Percentiles rank a stretch among this genome's conserved stretches.
phyloP scores from a whole-genome alignment of 2,113 vertebrate species.

The Nanorana parkeri region DNA sequence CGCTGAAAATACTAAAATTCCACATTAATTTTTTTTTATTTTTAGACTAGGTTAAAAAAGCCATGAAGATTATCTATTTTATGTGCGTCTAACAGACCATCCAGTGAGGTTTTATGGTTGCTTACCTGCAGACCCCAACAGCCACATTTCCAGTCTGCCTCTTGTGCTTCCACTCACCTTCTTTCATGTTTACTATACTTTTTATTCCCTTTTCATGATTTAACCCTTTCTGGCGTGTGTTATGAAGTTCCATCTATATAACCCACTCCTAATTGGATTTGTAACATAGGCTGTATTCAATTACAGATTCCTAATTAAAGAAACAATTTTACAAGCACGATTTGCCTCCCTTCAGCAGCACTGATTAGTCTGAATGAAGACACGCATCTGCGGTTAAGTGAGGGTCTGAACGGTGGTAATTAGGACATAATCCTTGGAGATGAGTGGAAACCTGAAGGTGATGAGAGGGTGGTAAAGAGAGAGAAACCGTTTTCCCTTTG shows the following conservation, averaged over 20 bases:
- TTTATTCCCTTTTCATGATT: background rate
- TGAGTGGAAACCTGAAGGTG: background rate
- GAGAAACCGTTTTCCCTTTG: background rate
- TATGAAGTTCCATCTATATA: conserved; percentile 30
- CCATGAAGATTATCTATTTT: no score
- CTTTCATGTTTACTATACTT: no score
- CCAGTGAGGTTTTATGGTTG: no score
- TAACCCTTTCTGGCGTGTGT: conserved; percentile 24
- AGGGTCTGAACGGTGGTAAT: conserved; percentile 60
- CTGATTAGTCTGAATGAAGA: conserved; percentile 67
- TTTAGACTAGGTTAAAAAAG: no score
- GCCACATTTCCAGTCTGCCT: no score
- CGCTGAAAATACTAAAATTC: no score
- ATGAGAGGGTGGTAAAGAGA: background rate
- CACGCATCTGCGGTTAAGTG: conserved; percentile 57
- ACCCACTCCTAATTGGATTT: conserved; percentile 72
- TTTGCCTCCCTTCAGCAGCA: conserved; percentile 63
- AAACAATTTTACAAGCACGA: conserved; percentile 63
- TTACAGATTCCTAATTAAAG: conserved; percentile 71
- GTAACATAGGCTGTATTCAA: conserved; percentile 63
- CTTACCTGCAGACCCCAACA: no score
- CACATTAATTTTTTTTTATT: no score
- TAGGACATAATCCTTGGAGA: conserved; percentile 46
- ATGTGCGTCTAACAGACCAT: no score
- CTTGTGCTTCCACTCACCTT: no score